Evolutionary conservation across 2,888 invertebrate genomes (phyloP), one percentile per base, ranked within the genome.

Genomic region (Hermaeophaga mercurialis): DNA sequence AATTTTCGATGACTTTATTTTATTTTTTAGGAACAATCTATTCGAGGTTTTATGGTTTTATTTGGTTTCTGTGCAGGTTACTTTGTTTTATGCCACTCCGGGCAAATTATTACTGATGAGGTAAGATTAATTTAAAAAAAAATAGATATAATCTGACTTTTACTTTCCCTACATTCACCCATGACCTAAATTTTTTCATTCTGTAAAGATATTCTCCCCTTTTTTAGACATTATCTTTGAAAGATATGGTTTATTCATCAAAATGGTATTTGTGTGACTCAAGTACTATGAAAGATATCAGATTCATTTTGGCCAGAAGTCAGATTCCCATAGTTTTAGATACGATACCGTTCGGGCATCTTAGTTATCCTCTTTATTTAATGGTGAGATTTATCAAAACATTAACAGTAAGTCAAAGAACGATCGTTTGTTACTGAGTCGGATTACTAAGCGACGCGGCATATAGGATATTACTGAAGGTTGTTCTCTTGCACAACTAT

Each of bases 241-340:
- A 18, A 18, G 19, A 39, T 4, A n/a, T 7, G 7, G 19, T 39
- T 39, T 39, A 19, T 15, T n/a, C 4, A 39, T 11, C 39, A 9
- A 3, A 5, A 12, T 39, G 39, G 39, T 39, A 39, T 19, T 12
- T 39, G 14, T 8, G 19, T 39, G 19, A 39, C n/a, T 9, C 9
- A 19, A 39, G 12, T 12, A 39, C 19, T 1, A 39, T 39, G 39
- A 39, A 39, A 19, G 39, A 39, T 12, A 12, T 39, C 19, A 39
- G 19, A 15, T 39, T 39, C n/a, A 39, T 39, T 7, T 22, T 39
- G 39, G 18, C 39, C 18, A 18, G 39, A 39, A 39, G 19, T 39
- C 39, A 39, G 19, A 39, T 19, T 19, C 39, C 39, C 5, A 15
- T 19, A 1, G 4, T n/a, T 14, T 19, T 39, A 39, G 1, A 8